Conservation (phyloP, 2,888 invertebrate species). For the Apotomis capreana region DNA sequence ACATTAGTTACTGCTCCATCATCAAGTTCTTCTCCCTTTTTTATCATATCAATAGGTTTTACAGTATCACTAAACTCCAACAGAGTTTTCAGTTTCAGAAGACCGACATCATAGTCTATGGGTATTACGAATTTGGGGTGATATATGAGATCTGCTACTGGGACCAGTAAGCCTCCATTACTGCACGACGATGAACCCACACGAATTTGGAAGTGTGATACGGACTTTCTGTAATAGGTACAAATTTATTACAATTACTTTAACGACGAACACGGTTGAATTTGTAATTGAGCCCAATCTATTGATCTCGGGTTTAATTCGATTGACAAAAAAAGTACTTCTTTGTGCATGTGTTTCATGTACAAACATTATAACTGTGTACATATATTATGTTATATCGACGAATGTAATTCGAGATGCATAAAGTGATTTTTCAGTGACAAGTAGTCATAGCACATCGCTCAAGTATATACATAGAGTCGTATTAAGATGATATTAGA, state of each 20-base stretch:
- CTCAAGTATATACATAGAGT: too few species aligned
- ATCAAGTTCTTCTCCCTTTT: slow-evolving; percentile 59
- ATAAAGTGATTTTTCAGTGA: too few species aligned
- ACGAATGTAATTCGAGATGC: too few species aligned
- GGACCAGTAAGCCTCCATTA: slow-evolving; percentile 77
- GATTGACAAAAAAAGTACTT: too few species aligned
- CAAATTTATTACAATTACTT: neutral
- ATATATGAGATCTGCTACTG: slow-evolving; percentile 72
- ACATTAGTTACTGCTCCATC: slow-evolving; percentile 69
- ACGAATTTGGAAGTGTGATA: slow-evolving; percentile 68
- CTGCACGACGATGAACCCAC: slow-evolving; percentile 80
- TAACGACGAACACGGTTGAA: too few species aligned
- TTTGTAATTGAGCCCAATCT: too few species aligned
- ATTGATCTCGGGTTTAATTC: too few species aligned
- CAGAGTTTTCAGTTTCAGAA: slow-evolving; percentile 78
- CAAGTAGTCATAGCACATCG: too few species aligned
- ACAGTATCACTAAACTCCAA: slow-evolving; percentile 75
- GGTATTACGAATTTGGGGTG: slow-evolving; percentile 80
- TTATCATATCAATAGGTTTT: slow-evolving; percentile 71
- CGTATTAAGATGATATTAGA: too few species aligned
- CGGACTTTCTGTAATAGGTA: slow-evolving; percentile 54
- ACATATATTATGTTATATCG: too few species aligned
- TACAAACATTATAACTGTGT: too few species aligned
- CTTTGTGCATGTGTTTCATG: too few species aligned
- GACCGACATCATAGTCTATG: slow-evolving; percentile 84